Percentiles rank a stretch among this genome's conserved stretches.
These are phyloP conservation scores for Muntiacus reevesi DNA, from an alignment of 2,113 vertebrate species.

Conservation along the genomic window DNA sequence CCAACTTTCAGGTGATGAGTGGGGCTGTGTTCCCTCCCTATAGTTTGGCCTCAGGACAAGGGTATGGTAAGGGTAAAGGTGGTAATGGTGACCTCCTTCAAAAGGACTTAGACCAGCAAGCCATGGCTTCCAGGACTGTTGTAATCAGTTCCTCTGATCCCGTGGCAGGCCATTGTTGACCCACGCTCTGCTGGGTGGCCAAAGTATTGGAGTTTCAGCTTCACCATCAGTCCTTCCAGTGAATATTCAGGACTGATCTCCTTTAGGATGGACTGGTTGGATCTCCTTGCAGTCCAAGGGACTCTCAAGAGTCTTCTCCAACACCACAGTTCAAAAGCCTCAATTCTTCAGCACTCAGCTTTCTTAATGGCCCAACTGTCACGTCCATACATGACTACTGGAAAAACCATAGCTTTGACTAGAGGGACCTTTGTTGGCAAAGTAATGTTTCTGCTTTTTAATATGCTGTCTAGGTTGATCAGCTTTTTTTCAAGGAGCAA, in stretches of 20 bases:
- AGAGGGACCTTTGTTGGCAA: background rate
- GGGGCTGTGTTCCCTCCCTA: background rate
- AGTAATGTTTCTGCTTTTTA: background rate
- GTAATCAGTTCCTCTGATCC: background rate
- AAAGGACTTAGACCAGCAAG: background rate
- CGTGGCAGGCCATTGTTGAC: background rate
- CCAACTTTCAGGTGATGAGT: background rate
- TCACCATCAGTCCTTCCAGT: background rate
- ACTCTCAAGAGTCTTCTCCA: background rate
- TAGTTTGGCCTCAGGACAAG: background rate
- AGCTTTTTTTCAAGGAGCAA: background rate
- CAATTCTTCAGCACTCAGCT: rapidly evolving
- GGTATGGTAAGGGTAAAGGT: background rate
- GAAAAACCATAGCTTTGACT: background rate
- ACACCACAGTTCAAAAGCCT: background rate
- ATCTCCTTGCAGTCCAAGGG: background rate
- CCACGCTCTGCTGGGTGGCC: rapidly evolving
- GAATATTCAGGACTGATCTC: background rate
- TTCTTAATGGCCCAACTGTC: background rate
- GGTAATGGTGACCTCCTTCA: background rate
- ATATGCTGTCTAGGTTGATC: background rate
- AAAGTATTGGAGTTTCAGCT: background rate
- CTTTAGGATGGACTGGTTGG: background rate
- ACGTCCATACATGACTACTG: background rate
- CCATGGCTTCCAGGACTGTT: background rate